phyloP scores from a whole-genome alignment of 2,888 invertebrate species.

The Hirtodrosophila cameraria region DNA sequence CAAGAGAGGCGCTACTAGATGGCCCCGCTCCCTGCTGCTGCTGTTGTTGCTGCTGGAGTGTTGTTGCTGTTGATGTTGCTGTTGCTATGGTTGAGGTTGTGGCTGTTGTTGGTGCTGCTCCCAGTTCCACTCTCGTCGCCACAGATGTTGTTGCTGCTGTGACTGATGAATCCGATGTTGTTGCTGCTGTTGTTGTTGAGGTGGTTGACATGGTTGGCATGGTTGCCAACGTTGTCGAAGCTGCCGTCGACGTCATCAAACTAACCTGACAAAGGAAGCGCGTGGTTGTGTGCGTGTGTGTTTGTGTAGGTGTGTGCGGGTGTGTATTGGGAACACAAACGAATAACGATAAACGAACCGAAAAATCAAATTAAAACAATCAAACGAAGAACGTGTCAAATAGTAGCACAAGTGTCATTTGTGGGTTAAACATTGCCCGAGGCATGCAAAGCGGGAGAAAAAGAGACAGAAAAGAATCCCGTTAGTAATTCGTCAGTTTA shows the following conservation, averaged over 20 bases:
- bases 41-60: conserved; percentile 18
- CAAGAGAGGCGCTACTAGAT: conserved; percentile 50
- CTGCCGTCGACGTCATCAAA: conserved; percentile 83
- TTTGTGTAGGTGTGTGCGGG: conserved; percentile 34
- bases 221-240: conserved; percentile 70
- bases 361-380: conserved; percentile 68
- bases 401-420: conserved; percentile 15
- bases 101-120: conserved; percentile 8
- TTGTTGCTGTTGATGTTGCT: conserved; percentile 7
- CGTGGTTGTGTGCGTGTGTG: conserved; percentile 51
- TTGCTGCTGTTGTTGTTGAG: conserved; percentile 27
- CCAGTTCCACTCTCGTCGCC: conserved; percentile 31
- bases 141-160: conserved; percentile 28
- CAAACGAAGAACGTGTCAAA: conserved; percentile 49
- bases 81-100: conserved; percentile 19
- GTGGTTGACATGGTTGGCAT: conserved; percentile 40
- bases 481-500: conserved; percentile 50
- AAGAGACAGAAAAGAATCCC: conserved; percentile 34
- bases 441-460: conserved; percentile 20
- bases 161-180: conserved; percentile 32
- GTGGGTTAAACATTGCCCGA: conserved; percentile 14
- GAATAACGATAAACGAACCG: conserved; percentile 57
- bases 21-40: conserved; percentile 41
- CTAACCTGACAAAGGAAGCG: conserved; percentile 83
- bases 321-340: conserved; percentile 41